Percentiles rank a stretch among this genome's conserved stretches.
Conservation (phyloP, 1,140 invertebrate genomes). For the Drosophila nannoptera region DNA sequence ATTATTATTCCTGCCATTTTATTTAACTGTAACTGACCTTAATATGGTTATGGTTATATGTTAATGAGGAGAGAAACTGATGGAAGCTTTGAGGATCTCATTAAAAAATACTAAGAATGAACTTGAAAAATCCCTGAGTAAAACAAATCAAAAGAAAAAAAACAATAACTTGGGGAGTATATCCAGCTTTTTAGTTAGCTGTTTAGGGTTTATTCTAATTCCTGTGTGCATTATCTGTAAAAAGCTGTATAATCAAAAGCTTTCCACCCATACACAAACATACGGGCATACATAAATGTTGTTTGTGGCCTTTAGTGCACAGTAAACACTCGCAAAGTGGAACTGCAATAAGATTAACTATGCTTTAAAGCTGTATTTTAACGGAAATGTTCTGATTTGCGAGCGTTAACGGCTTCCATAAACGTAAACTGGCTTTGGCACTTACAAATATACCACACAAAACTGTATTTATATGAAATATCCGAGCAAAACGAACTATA, state of each 20-base stretch:
- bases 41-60: constrained; percentile 34
- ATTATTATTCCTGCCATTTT: constrained; percentile 22
- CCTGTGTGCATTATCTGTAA: constrained; percentile 5
- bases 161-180: too few relatives aligned
- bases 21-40: constrained; percentile 57
- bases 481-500: constrained; percentile 28
- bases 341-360: background rate
- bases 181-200: too few relatives aligned
- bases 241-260: background rate
- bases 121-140: too few relatives aligned
- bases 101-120: background rate
- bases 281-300: constrained; percentile 66
- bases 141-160: background rate
- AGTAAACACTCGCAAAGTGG: background rate
- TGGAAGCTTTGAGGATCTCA: background rate
- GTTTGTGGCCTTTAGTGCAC: constrained; percentile 54
- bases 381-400: background rate
- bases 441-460: constrained; percentile 22
- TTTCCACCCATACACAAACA: constrained; percentile 1
- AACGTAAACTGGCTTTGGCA: constrained; percentile 51
- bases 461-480: constrained; percentile 33
- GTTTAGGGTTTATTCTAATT: constrained; percentile 7
- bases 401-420: background rate
- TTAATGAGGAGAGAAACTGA: background rate
- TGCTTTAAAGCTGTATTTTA: background rate